phyloP scores from a whole-genome alignment of 2,888 invertebrate genomes.

The Emmelina monodactyla region DNA sequence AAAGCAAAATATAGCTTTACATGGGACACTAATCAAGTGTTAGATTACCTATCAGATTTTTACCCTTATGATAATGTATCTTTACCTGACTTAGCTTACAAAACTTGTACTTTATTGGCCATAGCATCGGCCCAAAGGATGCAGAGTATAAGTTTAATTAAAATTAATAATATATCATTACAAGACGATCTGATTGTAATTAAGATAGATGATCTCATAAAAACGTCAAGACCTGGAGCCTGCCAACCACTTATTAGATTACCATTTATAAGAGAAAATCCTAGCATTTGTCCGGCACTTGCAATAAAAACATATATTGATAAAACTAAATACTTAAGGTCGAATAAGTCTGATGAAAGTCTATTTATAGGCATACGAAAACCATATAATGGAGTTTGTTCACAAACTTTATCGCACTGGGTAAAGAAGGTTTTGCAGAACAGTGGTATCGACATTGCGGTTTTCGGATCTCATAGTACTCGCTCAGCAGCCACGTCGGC shows the following conservation, averaged over 20 bases:
- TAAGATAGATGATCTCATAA: constrained; percentile 2
- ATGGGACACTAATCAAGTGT: constrained; percentile 20
- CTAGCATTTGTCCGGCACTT: constrained; percentile 1
- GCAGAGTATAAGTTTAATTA: constrained; percentile 16
- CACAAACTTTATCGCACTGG: constrained; percentile 3
- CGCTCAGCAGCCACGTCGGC: constrained; percentile 19
- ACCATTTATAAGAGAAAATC: constrained; percentile 1
- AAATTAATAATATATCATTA: constrained; percentile 10
- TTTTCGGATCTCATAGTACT: constrained; percentile 14
- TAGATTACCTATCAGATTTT: constrained; percentile 6
- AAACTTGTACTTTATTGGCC: constrained; percentile 18
- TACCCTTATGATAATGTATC: constrained; percentile 2
- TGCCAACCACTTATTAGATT: constrained; percentile 1
- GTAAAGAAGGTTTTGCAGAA: background rate
- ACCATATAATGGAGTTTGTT: constrained; percentile 1
- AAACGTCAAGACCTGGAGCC: constrained; percentile 1
- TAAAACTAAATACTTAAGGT: constrained; percentile 1
- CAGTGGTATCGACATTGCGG: constrained; percentile 13
- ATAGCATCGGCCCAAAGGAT: constrained; percentile 12
- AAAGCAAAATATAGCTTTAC: constrained; percentile 14
- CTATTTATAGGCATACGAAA: constrained; percentile 1
- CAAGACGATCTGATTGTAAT: background rate
- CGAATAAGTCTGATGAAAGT: background rate
- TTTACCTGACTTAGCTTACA: constrained; percentile 10
- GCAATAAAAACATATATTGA: background rate